Evolutionary conservation across 2,888 invertebrate genomes (phyloP).

Genomic region (Aplocera efformata): DNA sequence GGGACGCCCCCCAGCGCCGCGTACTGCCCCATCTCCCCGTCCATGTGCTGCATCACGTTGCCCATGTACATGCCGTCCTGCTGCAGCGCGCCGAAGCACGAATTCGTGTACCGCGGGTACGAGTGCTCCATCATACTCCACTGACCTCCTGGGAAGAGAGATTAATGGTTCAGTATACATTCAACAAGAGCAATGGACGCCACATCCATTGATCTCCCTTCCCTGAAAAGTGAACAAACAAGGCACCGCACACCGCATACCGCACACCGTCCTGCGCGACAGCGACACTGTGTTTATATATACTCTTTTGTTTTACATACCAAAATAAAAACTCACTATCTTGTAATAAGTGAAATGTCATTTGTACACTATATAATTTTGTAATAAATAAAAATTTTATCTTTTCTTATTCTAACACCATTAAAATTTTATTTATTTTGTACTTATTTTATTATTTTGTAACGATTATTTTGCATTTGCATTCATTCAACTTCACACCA

Average conservation of each 20-base stretch:
- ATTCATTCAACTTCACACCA: too few species aligned
- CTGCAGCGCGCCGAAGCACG: constrained; percentile 80
- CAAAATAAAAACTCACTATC: too few species aligned
- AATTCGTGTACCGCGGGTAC: constrained; percentile 86
- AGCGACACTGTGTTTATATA: too few species aligned
- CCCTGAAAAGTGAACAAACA: constrained; percentile 65
- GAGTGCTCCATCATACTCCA: constrained; percentile 92
- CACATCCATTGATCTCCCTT: constrained; percentile 75
- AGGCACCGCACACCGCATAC: constrained; percentile 1
- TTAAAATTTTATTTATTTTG: too few species aligned
- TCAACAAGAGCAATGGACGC: constrained; percentile 14
- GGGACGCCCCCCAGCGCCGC: constrained; percentile 53
- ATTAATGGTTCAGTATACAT: constrained; percentile 72
- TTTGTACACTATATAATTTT: too few species aligned
- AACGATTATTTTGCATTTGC: too few species aligned
- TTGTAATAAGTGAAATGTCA: too few species aligned
- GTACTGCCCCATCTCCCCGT: constrained; percentile 63
- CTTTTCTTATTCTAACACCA: too few species aligned
- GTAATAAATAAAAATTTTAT: too few species aligned
- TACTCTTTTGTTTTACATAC: too few species aligned
- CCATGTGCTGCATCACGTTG: constrained; percentile 65
- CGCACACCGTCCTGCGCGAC: too few species aligned
- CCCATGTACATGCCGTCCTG: constrained; percentile 73
- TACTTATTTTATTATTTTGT: too few species aligned
- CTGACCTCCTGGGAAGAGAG: constrained; percentile 89